Base-by-base conservation (phyloP, 2,888 invertebrate genomes). In the Lithophane semibrunnea region DNA sequence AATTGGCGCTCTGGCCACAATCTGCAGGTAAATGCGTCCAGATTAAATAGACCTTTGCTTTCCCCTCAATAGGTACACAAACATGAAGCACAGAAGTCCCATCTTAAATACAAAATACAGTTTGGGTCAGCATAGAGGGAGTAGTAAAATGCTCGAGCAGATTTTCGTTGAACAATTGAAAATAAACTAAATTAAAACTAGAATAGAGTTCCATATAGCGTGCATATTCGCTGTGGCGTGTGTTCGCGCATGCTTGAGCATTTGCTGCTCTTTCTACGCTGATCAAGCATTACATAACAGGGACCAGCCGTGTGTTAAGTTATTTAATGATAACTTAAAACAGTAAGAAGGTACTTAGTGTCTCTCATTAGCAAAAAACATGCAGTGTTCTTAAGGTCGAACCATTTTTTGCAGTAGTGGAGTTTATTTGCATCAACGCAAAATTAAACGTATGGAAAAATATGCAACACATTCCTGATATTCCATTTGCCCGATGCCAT, bases 1-100 rank as follows among this genome's bases (percentile, higher is more conserved):
- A 92, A 92, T 92, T 91, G 88, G 88, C 78, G 84, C 83, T 86
- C 77, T 79, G 73, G 82, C 90, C 90, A 82, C 91, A 90, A 89
- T 88, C 87, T 88, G 85, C 87, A 90, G 90, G 91, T 90, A 85
- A 89, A 88, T 85, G 85, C 71, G 88, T 74, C 91, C 88, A 90
- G 75, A 72, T 79, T 77, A 87, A 74, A 80, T 65, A 80, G 91
- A 91, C 73, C 88, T 65, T 63, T 64, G 79, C 60, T 64, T 83
- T 56, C 49, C 67, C 37, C 77, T 73, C 64, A 66, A 71, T 78
- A 78, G 16, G 29, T 12, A 64, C 37, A 52, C 2, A 49, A 16
- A 37, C 0, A 12, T n/a, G 12, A 13, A 29, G 21, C 13, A 7
- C 66, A 83, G 72, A 83, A 84, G 81, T 37, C 9, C 18, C 63